phyloP scores from a whole-genome alignment of 2,113 vertebrate genomes.

The Pavo muticus region DNA sequence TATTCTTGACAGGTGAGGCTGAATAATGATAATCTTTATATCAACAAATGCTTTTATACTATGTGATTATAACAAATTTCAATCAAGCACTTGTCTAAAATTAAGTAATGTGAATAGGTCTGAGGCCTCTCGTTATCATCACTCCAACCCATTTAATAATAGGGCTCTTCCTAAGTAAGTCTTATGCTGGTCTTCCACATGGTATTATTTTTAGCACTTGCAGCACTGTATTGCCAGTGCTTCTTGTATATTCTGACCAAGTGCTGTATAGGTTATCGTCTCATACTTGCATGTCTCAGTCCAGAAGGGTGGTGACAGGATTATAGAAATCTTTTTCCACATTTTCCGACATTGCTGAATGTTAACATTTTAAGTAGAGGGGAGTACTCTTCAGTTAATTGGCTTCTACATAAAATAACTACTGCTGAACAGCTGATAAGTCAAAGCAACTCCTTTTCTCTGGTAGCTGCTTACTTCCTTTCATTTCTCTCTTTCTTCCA shows the following conservation, averaged over 20 bases:
- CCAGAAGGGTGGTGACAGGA: neutral
- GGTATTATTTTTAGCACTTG: neutral
- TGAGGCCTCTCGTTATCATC: neutral
- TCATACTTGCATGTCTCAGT: neutral
- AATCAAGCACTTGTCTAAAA: constrained; percentile 31
- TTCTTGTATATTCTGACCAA: neutral
- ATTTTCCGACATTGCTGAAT: neutral
- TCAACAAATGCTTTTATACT: neutral
- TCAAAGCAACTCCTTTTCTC: neutral
- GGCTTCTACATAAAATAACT: neutral
- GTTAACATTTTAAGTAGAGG: neutral
- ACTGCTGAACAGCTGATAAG: neutral
- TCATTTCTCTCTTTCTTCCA: neutral
- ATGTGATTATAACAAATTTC: neutral
- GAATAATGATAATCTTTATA: constrained; percentile 9
- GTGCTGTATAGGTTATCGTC: neutral
- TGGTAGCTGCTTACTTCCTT: constrained; percentile 1
- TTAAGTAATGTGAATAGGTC: constrained; percentile 3
- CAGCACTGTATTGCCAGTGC: neutral
- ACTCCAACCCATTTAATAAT: constrained; percentile 28
- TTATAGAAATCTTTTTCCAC: neutral
- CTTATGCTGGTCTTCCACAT: neutral
- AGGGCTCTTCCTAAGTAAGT: neutral
- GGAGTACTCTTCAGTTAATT: constrained; percentile 7
- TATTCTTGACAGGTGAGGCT: neutral